A percentile compares a stretch with the other conserved stretches of the same genome.
phyloP scores from a whole-genome alignment of 2,888 invertebrate genomes.

The Hypomecis punctinalis region DNA sequence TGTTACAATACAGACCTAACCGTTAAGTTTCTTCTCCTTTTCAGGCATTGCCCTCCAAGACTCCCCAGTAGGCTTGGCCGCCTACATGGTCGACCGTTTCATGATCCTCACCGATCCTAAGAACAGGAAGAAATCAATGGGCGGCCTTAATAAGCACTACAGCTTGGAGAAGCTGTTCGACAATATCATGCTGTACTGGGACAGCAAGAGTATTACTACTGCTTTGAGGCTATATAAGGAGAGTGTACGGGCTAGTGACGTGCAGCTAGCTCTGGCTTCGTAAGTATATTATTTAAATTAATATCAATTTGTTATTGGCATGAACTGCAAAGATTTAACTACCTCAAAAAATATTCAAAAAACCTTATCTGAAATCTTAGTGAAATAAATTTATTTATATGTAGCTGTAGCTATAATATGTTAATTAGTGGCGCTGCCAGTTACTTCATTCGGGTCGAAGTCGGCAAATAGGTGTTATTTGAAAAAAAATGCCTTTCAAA shows the following conservation, averaged over 20 bases:
- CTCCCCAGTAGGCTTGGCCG: slow-evolving; percentile 93
- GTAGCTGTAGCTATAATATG: no score
- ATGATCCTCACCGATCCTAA: slow-evolving; percentile 86
- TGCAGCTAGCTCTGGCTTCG: slow-evolving; percentile 64
- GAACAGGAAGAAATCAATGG: slow-evolving; percentile 82
- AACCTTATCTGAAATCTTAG: no score
- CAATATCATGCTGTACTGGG: slow-evolving; percentile 85
- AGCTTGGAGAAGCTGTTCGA: slow-evolving; percentile 73
- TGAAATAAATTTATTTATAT: no score
- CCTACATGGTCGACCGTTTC: slow-evolving; percentile 95
- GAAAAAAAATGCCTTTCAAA: no score
- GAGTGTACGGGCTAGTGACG: slow-evolving; percentile 60
- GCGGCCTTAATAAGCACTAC: slow-evolving; percentile 83
- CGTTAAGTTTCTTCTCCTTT: slow-evolving; percentile 27
- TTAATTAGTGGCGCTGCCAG: no score
- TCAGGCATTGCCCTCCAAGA: slow-evolving; percentile 89
- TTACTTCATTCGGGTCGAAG: no score
- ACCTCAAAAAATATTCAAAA: no score
- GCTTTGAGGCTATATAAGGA: slow-evolving; percentile 88
- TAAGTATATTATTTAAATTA: slow-evolving; percentile 53
- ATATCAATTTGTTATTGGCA: no score
- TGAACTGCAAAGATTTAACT: no score
- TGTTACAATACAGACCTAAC: neutral
- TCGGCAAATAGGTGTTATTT: no score
- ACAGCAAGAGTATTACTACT: slow-evolving; percentile 75